phyloP scores from a whole-genome alignment of 2,113 vertebrate species.

The Psammodynastes pulverulentus region DNA sequence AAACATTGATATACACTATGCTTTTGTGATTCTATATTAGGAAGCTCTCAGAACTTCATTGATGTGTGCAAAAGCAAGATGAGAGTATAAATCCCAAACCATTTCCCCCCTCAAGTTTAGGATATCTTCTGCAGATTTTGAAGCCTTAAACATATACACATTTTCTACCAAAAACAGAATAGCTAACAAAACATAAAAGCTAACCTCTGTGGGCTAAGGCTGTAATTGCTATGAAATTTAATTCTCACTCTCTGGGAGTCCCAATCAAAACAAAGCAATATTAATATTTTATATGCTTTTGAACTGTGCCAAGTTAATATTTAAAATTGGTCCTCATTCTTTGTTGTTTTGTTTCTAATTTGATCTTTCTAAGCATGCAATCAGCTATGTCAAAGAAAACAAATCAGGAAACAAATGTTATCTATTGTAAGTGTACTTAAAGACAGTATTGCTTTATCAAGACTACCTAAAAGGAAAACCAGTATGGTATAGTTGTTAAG shows the following conservation, averaged over 20 bases:
- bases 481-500: not conserved
- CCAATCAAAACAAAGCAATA: slow-evolving; percentile 7
- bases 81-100: not conserved
- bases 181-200: not conserved
- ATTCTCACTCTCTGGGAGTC: slow-evolving; percentile 4
- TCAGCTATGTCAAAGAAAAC: not conserved
- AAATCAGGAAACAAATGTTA: not conserved
- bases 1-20: not conserved
- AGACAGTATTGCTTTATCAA: not conserved
- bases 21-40: not conserved
- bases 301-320: slow-evolving; percentile 5
- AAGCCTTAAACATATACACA: not conserved
- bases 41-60: not conserved
- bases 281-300: slow-evolving; percentile 13
- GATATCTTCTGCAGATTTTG: not conserved
- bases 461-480: not conserved
- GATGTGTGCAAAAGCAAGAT: not conserved
- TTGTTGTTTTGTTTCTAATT: not conserved
- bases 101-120: not conserved
- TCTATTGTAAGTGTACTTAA: not conserved
- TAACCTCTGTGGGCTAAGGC: slow-evolving; percentile 1
- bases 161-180: not conserved
- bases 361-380: not conserved
- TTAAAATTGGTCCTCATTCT: not conserved
- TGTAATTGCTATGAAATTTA: slow-evolving; percentile 26